These are phyloP conservation scores for Trichogramma pretiosum DNA, from an alignment of 1,140 invertebrate species.

Conservation along the genomic window DNA sequence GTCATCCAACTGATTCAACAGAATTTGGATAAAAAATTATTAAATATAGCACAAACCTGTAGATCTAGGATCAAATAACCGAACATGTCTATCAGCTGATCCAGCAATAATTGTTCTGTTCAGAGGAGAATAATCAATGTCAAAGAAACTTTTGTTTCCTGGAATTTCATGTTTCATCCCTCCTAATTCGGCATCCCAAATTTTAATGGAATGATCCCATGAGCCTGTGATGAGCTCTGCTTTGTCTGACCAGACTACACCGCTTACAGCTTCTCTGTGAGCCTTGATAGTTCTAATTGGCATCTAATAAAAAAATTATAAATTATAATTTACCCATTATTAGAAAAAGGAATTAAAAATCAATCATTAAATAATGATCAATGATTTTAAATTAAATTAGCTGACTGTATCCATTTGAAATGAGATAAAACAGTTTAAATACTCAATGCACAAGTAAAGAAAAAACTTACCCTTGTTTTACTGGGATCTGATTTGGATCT, in stretches of 20 bases:
- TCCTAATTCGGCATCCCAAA: slow-evolving; percentile 87
- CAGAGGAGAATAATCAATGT: slow-evolving; percentile 71
- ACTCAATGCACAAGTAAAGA: slow-evolving; percentile 4
- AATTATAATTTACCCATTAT: neutral
- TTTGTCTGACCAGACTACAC: slow-evolving; percentile 71
- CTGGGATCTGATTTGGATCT: slow-evolving; percentile 36
- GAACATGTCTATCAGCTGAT: slow-evolving; percentile 81
- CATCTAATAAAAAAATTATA: slow-evolving; percentile 47
- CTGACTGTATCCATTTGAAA: too few species aligned
- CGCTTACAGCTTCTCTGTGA: slow-evolving; percentile 83
- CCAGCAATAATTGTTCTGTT: slow-evolving; percentile 70
- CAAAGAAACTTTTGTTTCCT: slow-evolving; percentile 87
- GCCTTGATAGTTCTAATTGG: slow-evolving; percentile 83
- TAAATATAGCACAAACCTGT: slow-evolving; percentile 54
- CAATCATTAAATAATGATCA: too few species aligned
- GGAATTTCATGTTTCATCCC: slow-evolving; percentile 72
- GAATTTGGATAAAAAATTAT: slow-evolving; percentile 4
- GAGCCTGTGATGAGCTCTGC: slow-evolving; percentile 73
- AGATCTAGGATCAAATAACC: slow-evolving; percentile 85
- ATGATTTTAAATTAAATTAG: too few species aligned
- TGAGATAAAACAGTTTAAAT: neutral
- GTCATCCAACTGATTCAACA: too few species aligned
- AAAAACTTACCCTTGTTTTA: slow-evolving; percentile 33
- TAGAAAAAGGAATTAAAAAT: too few species aligned
- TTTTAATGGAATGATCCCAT: slow-evolving; percentile 91